These are phyloP conservation scores for Diabrotica balteata DNA, from an alignment of 2,888 invertebrate species.

Conservation along the genomic window DNA sequence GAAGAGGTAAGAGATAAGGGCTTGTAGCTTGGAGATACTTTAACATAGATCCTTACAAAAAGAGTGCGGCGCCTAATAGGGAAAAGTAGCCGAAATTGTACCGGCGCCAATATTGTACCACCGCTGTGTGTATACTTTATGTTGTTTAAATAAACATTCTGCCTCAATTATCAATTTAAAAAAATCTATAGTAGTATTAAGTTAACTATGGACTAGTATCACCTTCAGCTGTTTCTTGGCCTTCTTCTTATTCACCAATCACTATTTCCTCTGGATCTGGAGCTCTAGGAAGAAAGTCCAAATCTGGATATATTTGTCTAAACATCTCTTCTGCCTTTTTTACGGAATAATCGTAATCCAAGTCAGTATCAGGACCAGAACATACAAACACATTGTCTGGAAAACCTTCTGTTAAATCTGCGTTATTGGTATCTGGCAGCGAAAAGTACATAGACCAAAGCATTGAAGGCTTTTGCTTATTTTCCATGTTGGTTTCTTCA, in stretches of 20 bases:
- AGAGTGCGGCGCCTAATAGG: no score
- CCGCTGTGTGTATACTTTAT: no score
- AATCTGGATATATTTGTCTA: slow-evolving; percentile 79
- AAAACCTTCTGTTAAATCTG: slow-evolving; percentile 56
- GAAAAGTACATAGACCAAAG: slow-evolving; percentile 86
- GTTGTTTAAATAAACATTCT: no score
- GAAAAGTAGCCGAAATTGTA: no score
- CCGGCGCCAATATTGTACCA: no score
- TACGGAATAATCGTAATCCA: slow-evolving; percentile 88
- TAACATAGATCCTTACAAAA: no score
- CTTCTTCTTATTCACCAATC: slow-evolving; percentile 65
- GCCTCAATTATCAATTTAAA: no score
- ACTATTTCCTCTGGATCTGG: slow-evolving; percentile 95
- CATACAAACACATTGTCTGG: slow-evolving; percentile 72
- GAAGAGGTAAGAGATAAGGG: no score
- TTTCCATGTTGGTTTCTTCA: slow-evolving; percentile 48
- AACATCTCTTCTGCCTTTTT: slow-evolving; percentile 86
- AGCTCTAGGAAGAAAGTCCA: slow-evolving; percentile 91
- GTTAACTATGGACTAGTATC: no score
- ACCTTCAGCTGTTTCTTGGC: neutral
- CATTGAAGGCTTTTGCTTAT: slow-evolving; percentile 66
- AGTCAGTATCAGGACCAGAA: slow-evolving; percentile 80
- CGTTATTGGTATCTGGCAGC: slow-evolving; percentile 65
- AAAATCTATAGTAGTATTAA: no score
- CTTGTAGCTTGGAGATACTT: no score